Evolutionary conservation across 2,113 vertebrate genomes (phyloP).

Genomic region (Sebastes fasciatus): DNA sequence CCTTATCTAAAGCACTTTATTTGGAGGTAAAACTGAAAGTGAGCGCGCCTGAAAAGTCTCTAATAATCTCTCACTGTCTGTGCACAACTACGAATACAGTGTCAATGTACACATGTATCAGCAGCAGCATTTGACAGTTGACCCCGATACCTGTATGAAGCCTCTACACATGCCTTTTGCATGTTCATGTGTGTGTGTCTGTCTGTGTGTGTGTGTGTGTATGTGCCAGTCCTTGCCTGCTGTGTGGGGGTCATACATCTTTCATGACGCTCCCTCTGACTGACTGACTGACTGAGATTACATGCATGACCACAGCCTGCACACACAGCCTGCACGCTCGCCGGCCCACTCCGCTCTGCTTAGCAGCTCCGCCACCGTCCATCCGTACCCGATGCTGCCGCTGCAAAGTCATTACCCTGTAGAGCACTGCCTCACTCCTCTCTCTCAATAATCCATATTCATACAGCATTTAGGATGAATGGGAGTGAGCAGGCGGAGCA

Average conservation of each 20-base stretch:
- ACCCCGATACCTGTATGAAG: not conserved
- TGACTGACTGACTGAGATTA: slow-evolving; percentile 43
- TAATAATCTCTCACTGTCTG: not conserved
- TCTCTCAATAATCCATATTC: slow-evolving; percentile 57
- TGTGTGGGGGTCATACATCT: slow-evolving; percentile 51
- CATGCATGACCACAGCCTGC: slow-evolving; percentile 45
- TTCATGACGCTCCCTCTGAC: slow-evolving; percentile 51
- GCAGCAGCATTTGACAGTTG: not conserved
- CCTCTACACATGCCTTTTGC: not conserved
- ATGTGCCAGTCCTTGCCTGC: not conserved
- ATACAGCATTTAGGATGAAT: slow-evolving; percentile 48
- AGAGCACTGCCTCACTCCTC: slow-evolving; percentile 7
- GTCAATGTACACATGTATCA: not conserved
- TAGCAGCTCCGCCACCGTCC: slow-evolving; percentile 28
- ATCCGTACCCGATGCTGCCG: slow-evolving; percentile 32
- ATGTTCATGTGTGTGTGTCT: slow-evolving; percentile 2
- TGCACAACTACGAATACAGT: not conserved
- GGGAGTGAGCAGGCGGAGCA: slow-evolving; percentile 23
- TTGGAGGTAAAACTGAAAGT: too few relatives aligned
- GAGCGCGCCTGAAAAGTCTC: too few relatives aligned
- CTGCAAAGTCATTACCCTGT: slow-evolving; percentile 37
- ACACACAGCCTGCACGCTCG: not conserved
- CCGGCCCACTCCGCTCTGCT: slow-evolving; percentile 25
- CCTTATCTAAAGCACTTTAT: too few relatives aligned
- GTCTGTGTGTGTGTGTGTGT: not conserved